These are phyloP conservation scores for Plagiodera versicolora DNA, from an alignment of 2,888 invertebrate species.

Conservation along the genomic window DNA sequence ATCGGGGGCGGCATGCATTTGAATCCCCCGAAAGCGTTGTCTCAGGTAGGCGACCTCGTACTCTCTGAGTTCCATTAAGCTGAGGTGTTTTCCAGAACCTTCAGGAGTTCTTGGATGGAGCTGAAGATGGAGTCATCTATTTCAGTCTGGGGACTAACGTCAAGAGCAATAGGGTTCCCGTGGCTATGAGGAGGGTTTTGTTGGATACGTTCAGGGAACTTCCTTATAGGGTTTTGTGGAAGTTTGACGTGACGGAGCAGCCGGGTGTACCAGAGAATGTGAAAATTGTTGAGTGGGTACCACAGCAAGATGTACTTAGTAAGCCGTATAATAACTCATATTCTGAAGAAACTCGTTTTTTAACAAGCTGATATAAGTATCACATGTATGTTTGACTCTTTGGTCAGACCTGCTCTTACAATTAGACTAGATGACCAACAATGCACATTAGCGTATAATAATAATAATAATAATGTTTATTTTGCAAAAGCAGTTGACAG, in stretches of 20 bases:
- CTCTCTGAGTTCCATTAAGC: background rate
- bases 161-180: slow-evolving; percentile 43
- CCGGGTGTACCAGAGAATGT: slow-evolving; percentile 48
- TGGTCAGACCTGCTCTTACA: too few relatives aligned
- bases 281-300: slow-evolving; percentile 48
- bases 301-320: slow-evolving; percentile 50
- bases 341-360: too few relatives aligned
- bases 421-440: too few relatives aligned
- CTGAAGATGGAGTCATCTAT: slow-evolving; percentile 48
- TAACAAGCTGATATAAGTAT: too few relatives aligned
- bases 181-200: slow-evolving; percentile 42
- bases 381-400: too few relatives aligned
- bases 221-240: slow-evolving; percentile 54
- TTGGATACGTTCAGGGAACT: slow-evolving; percentile 48
- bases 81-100: slow-evolving; percentile 40
- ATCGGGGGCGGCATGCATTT: slow-evolving; percentile 39
- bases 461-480: too few relatives aligned
- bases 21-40: slow-evolving; percentile 37
- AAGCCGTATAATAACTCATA: too few relatives aligned
- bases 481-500: too few relatives aligned
- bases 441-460: too few relatives aligned
- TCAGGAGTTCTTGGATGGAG: slow-evolving; percentile 44
- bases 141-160: slow-evolving; percentile 53
- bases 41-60: slow-evolving; percentile 33
- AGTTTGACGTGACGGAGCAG: slow-evolving; percentile 49